phyloP scores from a whole-genome alignment of 2,888 invertebrate species.

The Brachypalpus laphriformis region DNA sequence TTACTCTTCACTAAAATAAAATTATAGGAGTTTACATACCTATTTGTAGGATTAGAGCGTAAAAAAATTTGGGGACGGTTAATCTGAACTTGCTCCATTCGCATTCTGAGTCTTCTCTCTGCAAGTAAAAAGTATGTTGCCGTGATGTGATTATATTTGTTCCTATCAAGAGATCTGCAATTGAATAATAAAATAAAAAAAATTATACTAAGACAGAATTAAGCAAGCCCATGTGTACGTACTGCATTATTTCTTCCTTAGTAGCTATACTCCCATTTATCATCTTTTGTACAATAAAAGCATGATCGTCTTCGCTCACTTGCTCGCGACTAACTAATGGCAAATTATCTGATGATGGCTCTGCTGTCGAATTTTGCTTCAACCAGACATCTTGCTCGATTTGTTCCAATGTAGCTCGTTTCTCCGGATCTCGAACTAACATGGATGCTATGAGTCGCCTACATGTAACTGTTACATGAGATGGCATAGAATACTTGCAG shows the following conservation, averaged over 20 bases:
- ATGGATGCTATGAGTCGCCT: constrained; percentile 95
- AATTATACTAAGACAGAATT: constrained; percentile 2
- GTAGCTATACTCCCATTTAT: constrained; percentile 96
- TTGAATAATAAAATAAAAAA: constrained; percentile 10
- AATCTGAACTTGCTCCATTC: constrained; percentile 86
- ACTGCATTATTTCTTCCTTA: constrained; percentile 96
- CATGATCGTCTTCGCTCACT: constrained; percentile 95
- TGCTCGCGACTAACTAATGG: constrained; percentile 95
- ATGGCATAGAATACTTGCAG: constrained; percentile 97
- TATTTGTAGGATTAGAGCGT: constrained; percentile 75
- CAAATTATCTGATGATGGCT: constrained; percentile 85
- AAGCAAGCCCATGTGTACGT: constrained; percentile 79
- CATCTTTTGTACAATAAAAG: constrained; percentile 96
- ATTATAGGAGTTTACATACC: background rate
- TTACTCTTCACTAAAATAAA: too few relatives aligned
- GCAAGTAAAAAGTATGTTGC: constrained; percentile 98
- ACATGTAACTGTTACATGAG: constrained; percentile 93
- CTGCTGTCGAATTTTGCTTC: constrained; percentile 81
- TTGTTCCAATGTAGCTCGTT: constrained; percentile 93
- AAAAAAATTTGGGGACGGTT: constrained; percentile 77
- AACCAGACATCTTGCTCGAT: constrained; percentile 95
- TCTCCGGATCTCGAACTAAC: constrained; percentile 96
- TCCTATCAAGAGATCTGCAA: constrained; percentile 93
- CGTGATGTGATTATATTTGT: constrained; percentile 99
- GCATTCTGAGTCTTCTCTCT: constrained; percentile 93